Evolutionary conservation across 2,113 vertebrate genomes (phyloP).

Genomic region (Hylia prasina): DNA sequence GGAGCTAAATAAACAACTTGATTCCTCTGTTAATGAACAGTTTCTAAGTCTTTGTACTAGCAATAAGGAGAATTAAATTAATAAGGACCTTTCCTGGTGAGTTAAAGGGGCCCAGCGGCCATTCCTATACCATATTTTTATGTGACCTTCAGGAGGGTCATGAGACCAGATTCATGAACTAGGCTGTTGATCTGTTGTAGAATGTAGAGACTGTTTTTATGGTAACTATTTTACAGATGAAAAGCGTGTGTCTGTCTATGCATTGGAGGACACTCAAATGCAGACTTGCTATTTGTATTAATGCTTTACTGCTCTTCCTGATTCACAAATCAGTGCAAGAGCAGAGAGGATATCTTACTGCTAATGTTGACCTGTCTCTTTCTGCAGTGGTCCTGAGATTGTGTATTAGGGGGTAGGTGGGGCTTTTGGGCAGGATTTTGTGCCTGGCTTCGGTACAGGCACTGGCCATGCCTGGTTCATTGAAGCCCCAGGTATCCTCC

Average conservation of each 20-base stretch:
- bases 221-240: background rate
- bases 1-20: background rate
- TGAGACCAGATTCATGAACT: background rate
- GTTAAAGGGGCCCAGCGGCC: background rate
- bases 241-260: accelerated
- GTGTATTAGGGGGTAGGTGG: background rate
- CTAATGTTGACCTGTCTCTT: accelerated
- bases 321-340: background rate
- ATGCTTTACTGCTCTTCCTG: background rate
- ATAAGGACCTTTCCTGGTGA: background rate
- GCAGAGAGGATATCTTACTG: background rate
- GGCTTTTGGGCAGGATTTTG: background rate
- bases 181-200: background rate
- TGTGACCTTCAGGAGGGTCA: background rate
- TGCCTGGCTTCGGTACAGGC: background rate
- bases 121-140: background rate
- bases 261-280: background rate
- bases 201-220: background rate
- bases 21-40: background rate
- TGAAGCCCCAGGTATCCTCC: background rate
- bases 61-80: background rate
- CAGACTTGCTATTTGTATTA: background rate
- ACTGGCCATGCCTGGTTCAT: accelerated
- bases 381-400: background rate
- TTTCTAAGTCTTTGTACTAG: background rate